phyloP scores from a whole-genome alignment of 2,888 invertebrate species.

The Ceratothoa steindachneri region DNA sequence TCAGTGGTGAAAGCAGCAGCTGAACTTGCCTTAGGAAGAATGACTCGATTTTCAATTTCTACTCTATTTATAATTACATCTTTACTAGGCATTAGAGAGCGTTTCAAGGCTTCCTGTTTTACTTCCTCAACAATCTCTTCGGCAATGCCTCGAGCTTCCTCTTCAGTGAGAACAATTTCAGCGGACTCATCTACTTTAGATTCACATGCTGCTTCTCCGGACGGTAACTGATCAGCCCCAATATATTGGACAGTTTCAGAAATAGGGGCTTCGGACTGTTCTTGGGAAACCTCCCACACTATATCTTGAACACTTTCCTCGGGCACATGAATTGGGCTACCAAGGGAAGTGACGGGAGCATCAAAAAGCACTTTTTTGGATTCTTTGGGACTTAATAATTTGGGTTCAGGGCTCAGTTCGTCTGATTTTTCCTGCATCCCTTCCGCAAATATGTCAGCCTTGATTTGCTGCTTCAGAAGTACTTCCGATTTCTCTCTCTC shows the following conservation, averaged over 20 bases:
- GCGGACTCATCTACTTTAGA: background rate
- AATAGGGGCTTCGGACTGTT: slow-evolving; percentile 35
- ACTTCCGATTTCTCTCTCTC: slow-evolving; percentile 36
- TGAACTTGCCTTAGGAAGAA: slow-evolving; percentile 22
- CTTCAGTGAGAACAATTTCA: slow-evolving; percentile 31
- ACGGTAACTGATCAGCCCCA: background rate
- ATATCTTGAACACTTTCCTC: slow-evolving; percentile 42
- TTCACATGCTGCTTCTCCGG: background rate
- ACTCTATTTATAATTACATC: slow-evolving; percentile 1
- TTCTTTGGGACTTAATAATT: slow-evolving; percentile 35
- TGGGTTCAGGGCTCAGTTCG: slow-evolving; percentile 44
- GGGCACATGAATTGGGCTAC: slow-evolving; percentile 39
- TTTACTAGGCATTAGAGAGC: slow-evolving; percentile 22
- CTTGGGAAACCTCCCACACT: slow-evolving; percentile 46
- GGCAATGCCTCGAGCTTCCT: slow-evolving; percentile 42
- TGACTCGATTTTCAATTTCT: background rate
- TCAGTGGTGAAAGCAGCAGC: slow-evolving; percentile 44
- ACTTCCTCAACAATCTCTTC: slow-evolving; percentile 47
- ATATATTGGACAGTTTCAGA: slow-evolving; percentile 43
- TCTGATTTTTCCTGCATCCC: slow-evolving; percentile 38
- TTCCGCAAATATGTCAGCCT: slow-evolving; percentile 43
- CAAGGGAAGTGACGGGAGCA: slow-evolving; percentile 9
- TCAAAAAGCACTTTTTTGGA: slow-evolving; percentile 17
- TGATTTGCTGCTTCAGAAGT: slow-evolving; percentile 33
- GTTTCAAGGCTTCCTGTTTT: slow-evolving; percentile 38